Evolutionary conservation across 1,140 invertebrate species (phyloP).

Genomic region (Zophobas atratus): DNA sequence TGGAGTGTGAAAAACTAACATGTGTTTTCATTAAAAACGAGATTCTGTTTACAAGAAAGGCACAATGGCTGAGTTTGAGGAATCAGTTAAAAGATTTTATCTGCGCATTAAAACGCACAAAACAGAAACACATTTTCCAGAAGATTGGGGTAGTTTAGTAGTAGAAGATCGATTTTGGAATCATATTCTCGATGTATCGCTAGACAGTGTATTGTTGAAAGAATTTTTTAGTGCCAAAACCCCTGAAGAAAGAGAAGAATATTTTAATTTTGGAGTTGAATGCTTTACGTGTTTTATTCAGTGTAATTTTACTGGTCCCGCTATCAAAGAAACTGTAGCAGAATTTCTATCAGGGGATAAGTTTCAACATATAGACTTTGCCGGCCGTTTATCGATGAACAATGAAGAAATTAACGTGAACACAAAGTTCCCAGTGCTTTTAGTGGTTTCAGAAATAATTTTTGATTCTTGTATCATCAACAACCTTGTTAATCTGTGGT

Average conservation of each 20-base stretch:
- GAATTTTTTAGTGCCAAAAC: constrained; percentile 41
- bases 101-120: constrained; percentile 1
- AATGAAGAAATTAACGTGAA: constrained; percentile 78
- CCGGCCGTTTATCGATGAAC: constrained; percentile 70
- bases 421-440: constrained; percentile 75
- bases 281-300: constrained; percentile 83
- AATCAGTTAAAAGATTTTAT: constrained; percentile 20
- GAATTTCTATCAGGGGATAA: constrained; percentile 68
- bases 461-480: constrained; percentile 70
- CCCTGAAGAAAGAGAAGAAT: constrained; percentile 51
- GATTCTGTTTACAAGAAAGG: neutral
- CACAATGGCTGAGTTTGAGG: constrained; percentile 2
- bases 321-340: constrained; percentile 65
- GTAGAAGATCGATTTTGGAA: constrained; percentile 13
- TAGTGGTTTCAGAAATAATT: constrained; percentile 78
- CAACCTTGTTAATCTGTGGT: constrained; percentile 74
- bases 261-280: constrained; percentile 70
- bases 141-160: constrained; percentile 1
- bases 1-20: neutral
- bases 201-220: constrained; percentile 21
- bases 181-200: constrained; percentile 19
- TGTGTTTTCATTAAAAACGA: neutral
- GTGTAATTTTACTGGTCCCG: constrained; percentile 86
- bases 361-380: constrained; percentile 67
- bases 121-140: too few relatives aligned